Evolutionary conservation across 2,888 invertebrate genomes (phyloP).

Genomic region (Eupeodes latifasciatus): DNA sequence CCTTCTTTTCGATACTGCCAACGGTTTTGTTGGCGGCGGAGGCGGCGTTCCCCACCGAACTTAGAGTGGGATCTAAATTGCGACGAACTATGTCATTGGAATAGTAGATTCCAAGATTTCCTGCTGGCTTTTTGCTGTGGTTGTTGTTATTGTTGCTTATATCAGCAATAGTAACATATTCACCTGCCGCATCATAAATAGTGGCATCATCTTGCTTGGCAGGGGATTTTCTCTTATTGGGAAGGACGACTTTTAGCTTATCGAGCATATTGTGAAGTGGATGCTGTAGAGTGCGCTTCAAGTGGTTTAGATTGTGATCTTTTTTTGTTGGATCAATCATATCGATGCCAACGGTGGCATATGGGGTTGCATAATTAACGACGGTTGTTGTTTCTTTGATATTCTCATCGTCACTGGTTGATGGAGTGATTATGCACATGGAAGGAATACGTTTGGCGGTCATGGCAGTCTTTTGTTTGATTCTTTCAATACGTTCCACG

Average conservation of each 20-base stretch:
- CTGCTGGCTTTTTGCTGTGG: constrained; percentile 75
- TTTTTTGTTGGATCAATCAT: constrained; percentile 79
- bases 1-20: constrained; percentile 80
- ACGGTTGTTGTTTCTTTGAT: constrained; percentile 77
- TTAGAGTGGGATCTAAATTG: constrained; percentile 86
- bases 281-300: constrained; percentile 84
- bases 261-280: constrained; percentile 91
- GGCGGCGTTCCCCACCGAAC: constrained; percentile 85
- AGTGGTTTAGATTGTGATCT: constrained; percentile 83
- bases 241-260: constrained; percentile 88
- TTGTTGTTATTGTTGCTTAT: constrained; percentile 90
- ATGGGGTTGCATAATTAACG: constrained; percentile 80
- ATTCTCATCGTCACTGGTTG: constrained; percentile 93
- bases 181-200: constrained; percentile 86
- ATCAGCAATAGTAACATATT: constrained; percentile 94
- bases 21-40: constrained; percentile 44
- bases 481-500: constrained; percentile 93
- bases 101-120: constrained; percentile 85
- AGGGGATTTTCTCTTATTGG: constrained; percentile 85
- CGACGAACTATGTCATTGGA: constrained; percentile 89
- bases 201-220: constrained; percentile 84
- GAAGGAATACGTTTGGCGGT: constrained; percentile 95
- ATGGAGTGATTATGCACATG: constrained; percentile 95
- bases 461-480: constrained; percentile 93
- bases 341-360: constrained; percentile 57